Conservation (phyloP, 2,888 invertebrate genomes). For the Athalia circularis region DNA sequence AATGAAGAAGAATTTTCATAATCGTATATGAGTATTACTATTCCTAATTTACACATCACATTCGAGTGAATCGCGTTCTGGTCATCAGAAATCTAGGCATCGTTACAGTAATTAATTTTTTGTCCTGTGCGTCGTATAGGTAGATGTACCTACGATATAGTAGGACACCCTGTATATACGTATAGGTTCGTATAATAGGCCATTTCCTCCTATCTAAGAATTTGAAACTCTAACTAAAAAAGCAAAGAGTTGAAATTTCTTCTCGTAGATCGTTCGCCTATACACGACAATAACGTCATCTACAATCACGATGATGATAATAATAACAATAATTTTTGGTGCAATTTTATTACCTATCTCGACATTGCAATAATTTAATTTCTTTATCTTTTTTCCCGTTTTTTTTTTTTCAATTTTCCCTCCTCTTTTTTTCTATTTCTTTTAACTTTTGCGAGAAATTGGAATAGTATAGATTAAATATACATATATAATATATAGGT, state of each 20-base stretch:
- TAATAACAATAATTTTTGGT: slow-evolving; percentile 19
- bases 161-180: slow-evolving; percentile 45
- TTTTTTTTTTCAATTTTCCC: neutral
- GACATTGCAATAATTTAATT: slow-evolving; percentile 14
- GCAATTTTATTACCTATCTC: slow-evolving; percentile 2
- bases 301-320: neutral
- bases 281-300: slow-evolving; percentile 19
- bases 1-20: neutral
- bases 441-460: slow-evolving; percentile 32
- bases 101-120: too few relatives aligned
- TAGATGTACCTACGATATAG: neutral
- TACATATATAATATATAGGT: neutral
- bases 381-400: neutral
- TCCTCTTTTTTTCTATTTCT: neutral
- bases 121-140: neutral
- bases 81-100: neutral
- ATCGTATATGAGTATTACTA: neutral
- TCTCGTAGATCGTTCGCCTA: slow-evolving; percentile 39
- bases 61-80: neutral
- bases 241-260: slow-evolving; percentile 55
- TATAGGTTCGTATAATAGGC: slow-evolving; percentile 60
- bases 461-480: neutral
- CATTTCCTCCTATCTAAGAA: slow-evolving; percentile 69
- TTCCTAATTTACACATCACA: too few relatives aligned
- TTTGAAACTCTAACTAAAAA: slow-evolving; percentile 68